A percentile compares a stretch with the other conserved stretches of the same genome.
phyloP scores from a whole-genome alignment of 2,888 invertebrate species.

The Notodonta ziczac region DNA sequence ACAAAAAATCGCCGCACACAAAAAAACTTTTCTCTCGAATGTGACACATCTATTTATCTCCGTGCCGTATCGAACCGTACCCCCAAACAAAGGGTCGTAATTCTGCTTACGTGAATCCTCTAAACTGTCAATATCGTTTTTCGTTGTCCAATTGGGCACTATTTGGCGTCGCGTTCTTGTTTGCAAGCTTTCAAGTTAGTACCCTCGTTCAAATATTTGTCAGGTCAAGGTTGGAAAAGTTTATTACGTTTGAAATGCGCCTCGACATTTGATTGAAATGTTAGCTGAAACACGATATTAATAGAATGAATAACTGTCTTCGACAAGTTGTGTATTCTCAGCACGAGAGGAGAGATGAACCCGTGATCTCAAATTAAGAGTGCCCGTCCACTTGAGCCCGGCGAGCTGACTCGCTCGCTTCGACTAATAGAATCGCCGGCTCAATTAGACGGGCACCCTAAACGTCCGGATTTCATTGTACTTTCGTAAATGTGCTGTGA shows the following conservation, averaged over 20 bases:
- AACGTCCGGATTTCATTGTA: too few species aligned
- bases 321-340: not conserved
- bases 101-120: constrained; percentile 39
- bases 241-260: constrained; percentile 24
- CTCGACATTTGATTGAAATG: not conserved
- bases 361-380: too few species aligned
- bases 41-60: constrained; percentile 38
- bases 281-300: not conserved
- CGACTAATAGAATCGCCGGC: too few species aligned
- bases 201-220: constrained; percentile 43
- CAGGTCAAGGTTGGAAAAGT: constrained; percentile 27
- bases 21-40: constrained; percentile 23
- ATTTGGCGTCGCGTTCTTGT: constrained; percentile 47
- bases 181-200: constrained; percentile 46
- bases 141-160: constrained; percentile 52
- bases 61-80: constrained; percentile 32
- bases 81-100: constrained; percentile 38
- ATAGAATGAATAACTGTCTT: not conserved
- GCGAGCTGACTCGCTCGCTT: too few species aligned
- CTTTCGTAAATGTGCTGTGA: not conserved
- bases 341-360: too few species aligned
- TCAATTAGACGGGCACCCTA: too few species aligned
- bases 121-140: constrained; percentile 54
- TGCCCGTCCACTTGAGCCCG: too few species aligned
- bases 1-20: constrained; percentile 12